Conservation (phyloP, 2,888 invertebrate genomes). For the Eulithis testata region DNA sequence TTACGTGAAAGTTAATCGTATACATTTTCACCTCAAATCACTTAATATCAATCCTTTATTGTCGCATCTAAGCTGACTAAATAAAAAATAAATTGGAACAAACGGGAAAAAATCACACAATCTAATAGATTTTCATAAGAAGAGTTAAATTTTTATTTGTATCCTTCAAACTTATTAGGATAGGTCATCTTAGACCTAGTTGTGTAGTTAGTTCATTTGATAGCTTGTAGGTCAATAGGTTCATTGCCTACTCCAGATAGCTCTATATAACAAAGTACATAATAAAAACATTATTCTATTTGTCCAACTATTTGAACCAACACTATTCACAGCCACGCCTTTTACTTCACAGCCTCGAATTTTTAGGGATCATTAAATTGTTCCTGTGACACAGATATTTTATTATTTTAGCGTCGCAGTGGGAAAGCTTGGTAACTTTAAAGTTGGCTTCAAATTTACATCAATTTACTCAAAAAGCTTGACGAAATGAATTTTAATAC, state of each 20-base stretch:
- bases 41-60: no score
- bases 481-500: no score
- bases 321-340: background rate
- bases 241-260: slow-evolving; percentile 31
- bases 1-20: no score
- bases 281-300: slow-evolving; percentile 1
- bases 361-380: slow-evolving; percentile 7
- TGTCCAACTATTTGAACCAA: background rate
- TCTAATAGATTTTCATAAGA: no score
- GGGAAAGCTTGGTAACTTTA: slow-evolving; percentile 57
- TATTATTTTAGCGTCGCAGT: slow-evolving; percentile 57
- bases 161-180: background rate
- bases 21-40: no score
- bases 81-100: no score
- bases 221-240: slow-evolving; percentile 44
- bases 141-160: no score
- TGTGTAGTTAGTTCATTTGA: slow-evolving; percentile 20
- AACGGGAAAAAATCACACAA: no score
- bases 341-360: background rate
- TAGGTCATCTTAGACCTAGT: background rate
- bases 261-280: slow-evolving; percentile 20
- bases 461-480: no score
- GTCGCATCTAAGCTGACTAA: no score
- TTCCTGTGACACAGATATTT: background rate
- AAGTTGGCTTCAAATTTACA: no score